Evolutionary conservation across 2,797 vertebrate genomes (phyloP).

Genomic region (Ctenopoma kingsleyae): DNA sequence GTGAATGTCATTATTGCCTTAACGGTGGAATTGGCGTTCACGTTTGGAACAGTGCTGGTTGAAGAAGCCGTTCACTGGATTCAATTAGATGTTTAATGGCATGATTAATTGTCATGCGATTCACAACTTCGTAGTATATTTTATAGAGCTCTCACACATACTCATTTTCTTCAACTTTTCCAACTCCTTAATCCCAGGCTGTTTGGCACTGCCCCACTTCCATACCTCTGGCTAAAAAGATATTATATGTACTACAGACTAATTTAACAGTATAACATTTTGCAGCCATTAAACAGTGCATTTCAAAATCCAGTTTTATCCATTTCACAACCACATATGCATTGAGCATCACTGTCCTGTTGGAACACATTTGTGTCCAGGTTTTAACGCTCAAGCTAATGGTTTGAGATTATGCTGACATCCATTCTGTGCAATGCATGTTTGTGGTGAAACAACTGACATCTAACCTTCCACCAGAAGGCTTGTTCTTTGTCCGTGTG

Average conservation of each 20-base stretch:
- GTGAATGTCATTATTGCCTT: slow-evolving; percentile 24
- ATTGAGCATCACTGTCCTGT: too few relatives aligned
- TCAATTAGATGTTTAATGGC: slow-evolving; percentile 37
- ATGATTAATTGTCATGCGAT: slow-evolving; percentile 31
- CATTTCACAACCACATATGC: not conserved
- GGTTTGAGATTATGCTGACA: too few relatives aligned
- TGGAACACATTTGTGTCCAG: too few relatives aligned
- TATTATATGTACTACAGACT: not conserved
- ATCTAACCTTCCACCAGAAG: too few relatives aligned
- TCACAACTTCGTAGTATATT: not conserved
- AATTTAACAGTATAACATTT: not conserved
- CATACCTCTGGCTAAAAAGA: not conserved
- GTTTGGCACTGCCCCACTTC: not conserved
- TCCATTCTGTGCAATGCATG: too few relatives aligned
- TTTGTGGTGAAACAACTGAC: too few relatives aligned
- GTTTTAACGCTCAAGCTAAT: too few relatives aligned
- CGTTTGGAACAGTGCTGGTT: slow-evolving; percentile 22
- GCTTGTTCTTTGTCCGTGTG: too few relatives aligned
- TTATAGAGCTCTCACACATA: not conserved
- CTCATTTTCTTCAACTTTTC: slow-evolving; percentile 1
- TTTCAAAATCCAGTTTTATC: not conserved
- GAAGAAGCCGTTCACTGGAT: slow-evolving; percentile 45
- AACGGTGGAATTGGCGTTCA: not conserved
- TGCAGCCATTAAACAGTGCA: not conserved
- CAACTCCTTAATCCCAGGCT: too few relatives aligned